phyloP scores from a whole-genome alignment of 2,113 vertebrate genomes.

The Merops nubicus region DNA sequence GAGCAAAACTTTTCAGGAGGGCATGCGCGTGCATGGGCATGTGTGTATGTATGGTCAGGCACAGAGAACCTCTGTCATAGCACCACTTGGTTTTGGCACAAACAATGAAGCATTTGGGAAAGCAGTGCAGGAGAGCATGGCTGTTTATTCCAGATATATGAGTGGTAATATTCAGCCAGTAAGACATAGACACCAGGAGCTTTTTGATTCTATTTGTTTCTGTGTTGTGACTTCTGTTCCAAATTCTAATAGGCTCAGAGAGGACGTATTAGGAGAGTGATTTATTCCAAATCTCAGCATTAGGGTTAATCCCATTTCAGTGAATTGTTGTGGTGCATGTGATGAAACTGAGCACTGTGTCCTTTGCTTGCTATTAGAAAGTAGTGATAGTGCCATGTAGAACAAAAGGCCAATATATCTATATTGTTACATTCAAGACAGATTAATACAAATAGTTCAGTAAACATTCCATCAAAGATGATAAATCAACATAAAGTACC shows the following conservation, averaged over 20 bases:
- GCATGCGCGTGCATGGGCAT: accelerated
- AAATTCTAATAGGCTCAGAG: not conserved
- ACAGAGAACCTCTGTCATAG: too few relatives aligned
- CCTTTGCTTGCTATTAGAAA: not conserved
- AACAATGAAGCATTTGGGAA: not conserved
- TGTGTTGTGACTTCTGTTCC: not conserved
- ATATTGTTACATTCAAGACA: not conserved
- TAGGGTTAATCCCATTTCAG: not conserved
- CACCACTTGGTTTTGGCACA: not conserved
- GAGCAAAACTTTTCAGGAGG: not conserved
- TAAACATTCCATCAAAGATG: too few relatives aligned
- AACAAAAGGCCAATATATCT: not conserved
- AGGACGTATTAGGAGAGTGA: not conserved
- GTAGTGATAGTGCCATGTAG: not conserved
- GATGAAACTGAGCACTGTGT: not conserved
- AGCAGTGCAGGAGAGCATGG: not conserved
- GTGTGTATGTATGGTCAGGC: accelerated
- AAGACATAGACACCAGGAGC: not conserved
- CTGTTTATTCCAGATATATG: not conserved
- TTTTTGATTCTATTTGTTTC: not conserved
- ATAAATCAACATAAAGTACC: not conserved
- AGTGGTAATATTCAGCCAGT: not conserved
- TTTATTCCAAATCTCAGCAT: not conserved
- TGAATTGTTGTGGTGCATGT: not conserved
- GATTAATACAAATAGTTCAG: not conserved